Evolutionary conservation across 30 jellyfish, hydroid and myxozoan species (phyloP).

Genomic region (Rhopilema esculentum): DNA sequence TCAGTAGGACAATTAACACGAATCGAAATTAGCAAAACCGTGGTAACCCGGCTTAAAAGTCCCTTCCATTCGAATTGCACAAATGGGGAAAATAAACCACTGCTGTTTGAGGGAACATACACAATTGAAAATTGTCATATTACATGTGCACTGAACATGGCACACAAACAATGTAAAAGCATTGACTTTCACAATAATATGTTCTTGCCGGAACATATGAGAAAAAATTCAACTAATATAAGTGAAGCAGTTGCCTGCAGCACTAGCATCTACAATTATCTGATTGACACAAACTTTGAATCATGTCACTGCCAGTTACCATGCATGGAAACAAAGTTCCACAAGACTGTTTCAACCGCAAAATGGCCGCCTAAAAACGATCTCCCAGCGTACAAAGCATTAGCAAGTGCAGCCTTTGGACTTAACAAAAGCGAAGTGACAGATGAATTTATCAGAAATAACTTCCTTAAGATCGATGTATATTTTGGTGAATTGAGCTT

Average conservation of each 20-base stretch:
- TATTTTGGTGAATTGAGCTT: conserved; percentile 34
- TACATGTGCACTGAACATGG: conserved; percentile 13
- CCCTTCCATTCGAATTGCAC: conserved; percentile 65
- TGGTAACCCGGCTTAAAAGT: conserved; percentile 2
- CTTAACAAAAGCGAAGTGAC: conserved; percentile 29
- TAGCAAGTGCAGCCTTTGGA: conserved; percentile 26
- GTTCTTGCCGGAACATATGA: conserved; percentile 18
- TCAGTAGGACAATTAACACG: conserved; percentile 30
- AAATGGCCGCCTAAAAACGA: conserved; percentile 60
- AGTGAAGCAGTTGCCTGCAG: neutral
- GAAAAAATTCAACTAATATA: neutral
- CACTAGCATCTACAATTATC: neutral
- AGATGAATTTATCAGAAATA: conserved; percentile 47
- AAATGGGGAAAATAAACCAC: neutral
- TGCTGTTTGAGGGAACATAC: conserved; percentile 46
- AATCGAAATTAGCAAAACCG: conserved; percentile 27
- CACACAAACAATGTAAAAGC: conserved; percentile 5
- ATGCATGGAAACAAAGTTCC: conserved; percentile 46
- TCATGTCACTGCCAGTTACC: conserved; percentile 57
- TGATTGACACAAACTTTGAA: conserved; percentile 8
- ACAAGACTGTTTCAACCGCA: conserved; percentile 30
- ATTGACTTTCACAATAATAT: conserved; percentile 9
- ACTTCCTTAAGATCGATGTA: conserved; percentile 17
- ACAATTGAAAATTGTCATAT: conserved; percentile 50
- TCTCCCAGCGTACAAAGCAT: conserved; percentile 33